A percentile compares a stretch with the other conserved stretches of the same genome.
phyloP scores from a whole-genome alignment of 2,888 invertebrate species.

The Lycaena phlaeas region DNA sequence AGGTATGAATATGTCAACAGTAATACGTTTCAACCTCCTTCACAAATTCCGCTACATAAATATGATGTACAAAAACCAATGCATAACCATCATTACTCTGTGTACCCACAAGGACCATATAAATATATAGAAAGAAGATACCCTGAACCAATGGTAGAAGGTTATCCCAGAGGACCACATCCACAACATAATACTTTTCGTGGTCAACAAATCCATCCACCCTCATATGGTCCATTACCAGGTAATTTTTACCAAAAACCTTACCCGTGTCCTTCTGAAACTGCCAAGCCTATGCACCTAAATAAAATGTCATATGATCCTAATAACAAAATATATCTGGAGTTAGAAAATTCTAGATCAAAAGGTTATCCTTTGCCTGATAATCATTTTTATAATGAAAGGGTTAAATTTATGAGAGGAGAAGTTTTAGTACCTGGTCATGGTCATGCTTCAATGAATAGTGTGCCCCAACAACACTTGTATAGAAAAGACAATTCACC shows the following conservation, averaged over 20 bases:
- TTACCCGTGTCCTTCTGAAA: slow-evolving; percentile 43
- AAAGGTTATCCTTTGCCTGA: slow-evolving; percentile 44
- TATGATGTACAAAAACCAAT: slow-evolving; percentile 52
- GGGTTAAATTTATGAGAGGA: slow-evolving; percentile 39
- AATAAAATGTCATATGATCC: slow-evolving; percentile 50
- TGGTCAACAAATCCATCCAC: slow-evolving; percentile 48
- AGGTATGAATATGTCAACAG: slow-evolving; percentile 66
- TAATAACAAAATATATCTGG: slow-evolving; percentile 44
- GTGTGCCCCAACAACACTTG: slow-evolving; percentile 40
- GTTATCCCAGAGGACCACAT: slow-evolving; percentile 44
- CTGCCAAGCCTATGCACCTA: slow-evolving; percentile 33
- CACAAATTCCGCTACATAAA: slow-evolving; percentile 42
- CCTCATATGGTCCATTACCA: slow-evolving; percentile 42
- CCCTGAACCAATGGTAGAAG: slow-evolving; percentile 44
- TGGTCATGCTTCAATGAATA: slow-evolving; percentile 40
- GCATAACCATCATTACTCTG: slow-evolving; percentile 42
- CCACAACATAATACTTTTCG: slow-evolving; percentile 43
- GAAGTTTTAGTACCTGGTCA: slow-evolving; percentile 42
- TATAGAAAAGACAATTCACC: slow-evolving; percentile 45
- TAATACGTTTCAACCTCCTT: slow-evolving; percentile 48
- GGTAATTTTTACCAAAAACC: slow-evolving; percentile 46
- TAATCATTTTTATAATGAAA: slow-evolving; percentile 47
- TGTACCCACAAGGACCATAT: slow-evolving; percentile 42
- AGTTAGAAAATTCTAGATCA: slow-evolving; percentile 42
- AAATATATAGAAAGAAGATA: slow-evolving; percentile 54